Conservation (phyloP, 2,888 invertebrate genomes). For the Agrotis ipsilon region DNA sequence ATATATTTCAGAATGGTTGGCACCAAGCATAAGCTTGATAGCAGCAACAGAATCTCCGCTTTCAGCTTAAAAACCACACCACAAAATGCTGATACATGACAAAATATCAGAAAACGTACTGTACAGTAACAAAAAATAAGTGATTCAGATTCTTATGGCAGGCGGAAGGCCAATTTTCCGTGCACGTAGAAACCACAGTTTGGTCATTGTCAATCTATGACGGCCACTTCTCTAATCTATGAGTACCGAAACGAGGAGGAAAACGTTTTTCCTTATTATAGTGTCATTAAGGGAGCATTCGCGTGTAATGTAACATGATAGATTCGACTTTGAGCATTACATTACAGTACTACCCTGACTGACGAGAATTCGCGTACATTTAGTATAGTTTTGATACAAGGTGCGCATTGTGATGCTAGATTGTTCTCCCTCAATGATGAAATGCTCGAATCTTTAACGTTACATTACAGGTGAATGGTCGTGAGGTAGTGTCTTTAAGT, state of each 20-base stretch:
- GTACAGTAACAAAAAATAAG: slow-evolving; percentile 1
- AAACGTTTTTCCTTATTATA: slow-evolving; percentile 45
- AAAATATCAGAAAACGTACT: not conserved
- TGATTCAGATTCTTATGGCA: slow-evolving; percentile 41
- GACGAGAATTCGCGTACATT: too few species aligned
- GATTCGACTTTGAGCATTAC: too few species aligned
- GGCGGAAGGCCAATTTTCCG: slow-evolving; percentile 52
- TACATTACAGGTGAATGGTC: too few species aligned
- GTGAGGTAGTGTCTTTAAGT: too few species aligned
- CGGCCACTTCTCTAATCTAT: too few species aligned
- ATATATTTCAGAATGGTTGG: not conserved
- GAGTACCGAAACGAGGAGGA: slow-evolving; percentile 47
- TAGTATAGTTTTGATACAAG: too few species aligned
- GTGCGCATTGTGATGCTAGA: too few species aligned
- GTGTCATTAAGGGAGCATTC: slow-evolving; percentile 26
- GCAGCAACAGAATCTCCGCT: not conserved
- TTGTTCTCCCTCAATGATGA: too few species aligned
- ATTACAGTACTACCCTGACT: too few species aligned
- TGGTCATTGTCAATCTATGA: slow-evolving; percentile 50
- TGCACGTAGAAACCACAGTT: slow-evolving; percentile 46
- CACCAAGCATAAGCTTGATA: too few species aligned
- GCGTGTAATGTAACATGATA: too few species aligned
- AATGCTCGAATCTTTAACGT: too few species aligned
- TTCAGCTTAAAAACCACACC: not conserved
- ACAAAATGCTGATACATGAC: not conserved